A percentile compares a stretch with the other conserved stretches of the same genome.
Evolutionary conservation across 2,888 invertebrate genomes (phyloP).

Genomic region (Pyrrhosoma nymphula): DNA sequence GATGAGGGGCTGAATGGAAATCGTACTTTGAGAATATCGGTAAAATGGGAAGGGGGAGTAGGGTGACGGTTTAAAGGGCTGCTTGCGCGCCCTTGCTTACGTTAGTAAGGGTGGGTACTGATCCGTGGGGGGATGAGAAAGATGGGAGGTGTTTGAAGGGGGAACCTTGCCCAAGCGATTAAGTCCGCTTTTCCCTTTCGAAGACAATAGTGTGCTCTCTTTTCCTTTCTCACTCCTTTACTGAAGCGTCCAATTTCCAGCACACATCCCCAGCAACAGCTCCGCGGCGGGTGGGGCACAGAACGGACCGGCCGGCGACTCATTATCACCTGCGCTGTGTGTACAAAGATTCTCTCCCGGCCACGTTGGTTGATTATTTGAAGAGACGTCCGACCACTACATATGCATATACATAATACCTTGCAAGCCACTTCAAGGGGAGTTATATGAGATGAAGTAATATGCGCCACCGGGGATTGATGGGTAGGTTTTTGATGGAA

Average conservation of each 20-base stretch:
- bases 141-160: neutral
- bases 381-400: too few relatives aligned
- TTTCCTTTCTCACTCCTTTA: neutral
- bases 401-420: too few relatives aligned
- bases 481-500: too few relatives aligned
- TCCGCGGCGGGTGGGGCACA: neutral
- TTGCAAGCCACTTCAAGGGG: too few relatives aligned
- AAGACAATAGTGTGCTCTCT: neutral
- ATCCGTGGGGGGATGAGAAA: neutral
- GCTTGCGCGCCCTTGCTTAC: neutral
- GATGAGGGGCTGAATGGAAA: constrained; percentile 33
- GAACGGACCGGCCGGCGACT: neutral
- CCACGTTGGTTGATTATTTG: too few relatives aligned
- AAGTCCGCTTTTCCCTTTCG: constrained; percentile 50
- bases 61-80: neutral
- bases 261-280: neutral
- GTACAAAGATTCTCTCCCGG: too few relatives aligned
- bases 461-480: too few relatives aligned
- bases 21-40: constrained; percentile 44
- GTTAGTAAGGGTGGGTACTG: neutral
- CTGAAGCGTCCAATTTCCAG: neutral
- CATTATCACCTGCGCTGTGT: neutral
- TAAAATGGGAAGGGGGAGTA: neutral
- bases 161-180: constrained; percentile 55
- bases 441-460: too few relatives aligned